Evolutionary conservation across 2,797 vertebrate genomes (phyloP), one percentile per base, ranked within the genome.

Genomic region (Sebastes reedi): DNA sequence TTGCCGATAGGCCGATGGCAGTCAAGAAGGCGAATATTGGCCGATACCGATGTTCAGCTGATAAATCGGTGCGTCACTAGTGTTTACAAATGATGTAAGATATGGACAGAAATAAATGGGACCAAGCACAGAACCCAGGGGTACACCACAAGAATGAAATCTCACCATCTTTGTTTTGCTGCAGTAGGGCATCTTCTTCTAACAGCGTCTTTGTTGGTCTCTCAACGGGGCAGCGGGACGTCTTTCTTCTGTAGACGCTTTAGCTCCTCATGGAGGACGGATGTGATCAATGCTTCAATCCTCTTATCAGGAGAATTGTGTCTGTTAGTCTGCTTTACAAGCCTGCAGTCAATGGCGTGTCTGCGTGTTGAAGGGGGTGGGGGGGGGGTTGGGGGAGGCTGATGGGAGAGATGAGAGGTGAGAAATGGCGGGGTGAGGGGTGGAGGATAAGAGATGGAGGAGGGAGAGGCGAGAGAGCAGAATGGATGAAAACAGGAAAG

Each of bases 221-320:
- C 75, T 69, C 22, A 52, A 52, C 77, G 72, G 75, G 74, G 16
- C 54, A 82, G 60, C n/a, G 59, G 79, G 68, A 81, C 50, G 67
- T 85, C 68, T 72, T 80, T 79, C 69, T 67, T 82, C 61, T 73
- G 55, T 27, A 72, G 69, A 77, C 75, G 56, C 59, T 80, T 80
- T 79, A 74, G 74, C 72, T 85, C 80, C 69, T 84, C 12, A 59
- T 77, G 73, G 74, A 88, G 78, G 85, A 90, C 22, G 13, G 88
- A 92, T 86, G 87, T 90, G 87, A 91, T 93, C 90, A 91, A 92
- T 91, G 87, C 88, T 84, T 83, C 87, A 90, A 84, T 91, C 89
- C 86, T 30, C 90, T 93, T 91, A 91, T 89, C 90, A 85, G 82
- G 83, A 86, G 82, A 88, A 82, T 32, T 83, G 74, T 84, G 87